Base-by-base conservation (phyloP, 1,140 invertebrate species). In the Trichonephila clavipes region DNA sequence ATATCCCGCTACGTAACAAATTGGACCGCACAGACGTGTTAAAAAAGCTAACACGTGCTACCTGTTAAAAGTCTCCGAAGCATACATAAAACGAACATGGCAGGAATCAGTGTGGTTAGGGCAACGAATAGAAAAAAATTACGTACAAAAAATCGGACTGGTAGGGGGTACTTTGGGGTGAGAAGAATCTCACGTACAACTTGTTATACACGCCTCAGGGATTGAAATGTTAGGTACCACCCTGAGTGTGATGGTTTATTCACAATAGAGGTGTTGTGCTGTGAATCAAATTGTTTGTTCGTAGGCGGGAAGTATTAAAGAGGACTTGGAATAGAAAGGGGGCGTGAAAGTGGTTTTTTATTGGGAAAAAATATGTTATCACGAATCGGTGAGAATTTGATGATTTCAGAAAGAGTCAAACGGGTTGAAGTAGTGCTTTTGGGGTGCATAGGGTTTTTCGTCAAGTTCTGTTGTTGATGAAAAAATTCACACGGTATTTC, bases 141-240 rank as follows among this genome's bases (percentile, higher is more conserved):
- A 34, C 2, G 34, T 62, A 59, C 4, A 61, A 87, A 87, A 87
- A 61, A 14, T 1, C 6, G 2, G 21, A 2, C 10, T 8, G 28
- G 21, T 51, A 7, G 59, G 85, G 85, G 58, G 51, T 61, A 62
- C 24, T 58, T 62, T 18, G 51, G 58, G 85, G 85, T 87, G 85
- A 87, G 58, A 87, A 34, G 51, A 87, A 64, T 87, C 85, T 87
- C 85, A 87, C 85, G 85, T 87, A 62, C 85, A 44, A 61, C 85
- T 28, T 61, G 59, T 87, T 87, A 87, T 64, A 28, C 59, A 61
- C 58, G 85, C 58, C 28, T 62, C 59, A 34, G 34, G 24, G 28
- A 62, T 87, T 87, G n/a, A 87, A 87, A 62, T 62, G 85, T 87
- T 4, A 19, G 10, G 19, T 44, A 10, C 19, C 34, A 8, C 2